These are phyloP conservation scores for Eupithecia dodoneata DNA, from an alignment of 2,888 invertebrate genomes.

Conservation along the genomic window DNA sequence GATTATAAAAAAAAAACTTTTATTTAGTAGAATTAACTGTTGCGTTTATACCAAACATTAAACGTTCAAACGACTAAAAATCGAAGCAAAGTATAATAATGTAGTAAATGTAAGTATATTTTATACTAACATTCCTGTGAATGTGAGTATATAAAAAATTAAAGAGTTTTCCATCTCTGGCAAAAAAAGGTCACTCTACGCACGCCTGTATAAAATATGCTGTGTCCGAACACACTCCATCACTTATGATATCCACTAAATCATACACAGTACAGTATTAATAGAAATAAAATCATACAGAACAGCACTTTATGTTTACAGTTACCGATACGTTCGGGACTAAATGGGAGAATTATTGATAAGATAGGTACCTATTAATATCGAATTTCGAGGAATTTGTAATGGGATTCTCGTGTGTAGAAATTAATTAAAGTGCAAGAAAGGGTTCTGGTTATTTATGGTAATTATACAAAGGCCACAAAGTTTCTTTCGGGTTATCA, in stretches of 20 bases:
- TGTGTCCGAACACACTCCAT: conserved; percentile 37
- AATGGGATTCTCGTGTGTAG: conserved; percentile 8
- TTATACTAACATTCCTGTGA: too few relatives aligned
- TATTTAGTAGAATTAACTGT: too few relatives aligned
- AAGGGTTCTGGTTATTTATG: neutral
- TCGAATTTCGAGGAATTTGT: conserved; percentile 41
- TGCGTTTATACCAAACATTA: too few relatives aligned
- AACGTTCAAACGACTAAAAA: too few relatives aligned
- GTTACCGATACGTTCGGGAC: conserved; percentile 37
- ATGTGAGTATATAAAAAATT: too few relatives aligned
- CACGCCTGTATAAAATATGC: too few relatives aligned
- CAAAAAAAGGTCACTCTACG: too few relatives aligned
- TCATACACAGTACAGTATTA: conserved; percentile 54
- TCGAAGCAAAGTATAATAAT: too few relatives aligned
- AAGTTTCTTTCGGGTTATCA: neutral
- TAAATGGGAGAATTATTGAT: neutral
- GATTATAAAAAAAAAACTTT: too few relatives aligned
- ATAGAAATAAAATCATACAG: conserved; percentile 70
- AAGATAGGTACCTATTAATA: neutral
- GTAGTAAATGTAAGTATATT: too few relatives aligned
- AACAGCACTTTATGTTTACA: conserved; percentile 48
- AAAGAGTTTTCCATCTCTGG: too few relatives aligned
- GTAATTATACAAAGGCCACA: neutral
- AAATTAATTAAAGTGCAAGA: conserved; percentile 14
- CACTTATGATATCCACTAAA: conserved; percentile 69